Base-by-base conservation (phyloP, 2,113 vertebrate species). In the Rhinolophus sinicus region DNA sequence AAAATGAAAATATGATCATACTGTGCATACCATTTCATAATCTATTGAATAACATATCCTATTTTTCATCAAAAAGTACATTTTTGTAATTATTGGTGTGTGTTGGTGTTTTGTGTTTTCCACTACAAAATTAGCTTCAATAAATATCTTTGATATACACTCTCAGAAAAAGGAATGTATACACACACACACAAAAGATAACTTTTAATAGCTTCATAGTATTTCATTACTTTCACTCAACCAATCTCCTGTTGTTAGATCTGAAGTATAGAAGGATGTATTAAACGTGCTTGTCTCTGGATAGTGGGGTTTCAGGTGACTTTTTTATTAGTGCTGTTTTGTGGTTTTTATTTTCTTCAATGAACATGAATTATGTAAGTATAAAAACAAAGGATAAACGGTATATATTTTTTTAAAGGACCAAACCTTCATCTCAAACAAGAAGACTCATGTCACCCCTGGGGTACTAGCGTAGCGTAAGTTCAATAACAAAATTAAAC, bases 311-410 rank as follows among this genome's bases (percentile, higher is more conserved):
- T 77, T 89, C 65, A 87, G 33, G 52, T 64, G 80, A 77, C 60
- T 80, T 85, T 35, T 81, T 26, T 22, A 84, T 67, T 77, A 73
- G 78, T 64, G 21, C 18, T 67, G 47, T 76, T 92, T 38, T 54
- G 11, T 89, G 35, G 40, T 80, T 93, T 93, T 88, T 47, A 77
- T 82, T 83, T 93, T 81, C 52, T 90, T 76, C 40, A 88, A 30
- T 77, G 52, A 56, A 82, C 6, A 73, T 72, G 33, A 86, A 80
- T 86, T 76, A 69, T 14, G 6, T 80, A 95, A 40, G 21, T 33
- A 2, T 83, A 82, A 90, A 13, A 90, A 84, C 64, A 85, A 72
- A 88, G 10, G 69, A 72, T 86, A 90, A 93, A 50, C 18, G 50
- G 33, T 54, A 52, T 18, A 62, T 73, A 62, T 75, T 47, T 95